Base-by-base conservation (phyloP, 2,888 invertebrate genomes). In the Athrips mouffetella region DNA sequence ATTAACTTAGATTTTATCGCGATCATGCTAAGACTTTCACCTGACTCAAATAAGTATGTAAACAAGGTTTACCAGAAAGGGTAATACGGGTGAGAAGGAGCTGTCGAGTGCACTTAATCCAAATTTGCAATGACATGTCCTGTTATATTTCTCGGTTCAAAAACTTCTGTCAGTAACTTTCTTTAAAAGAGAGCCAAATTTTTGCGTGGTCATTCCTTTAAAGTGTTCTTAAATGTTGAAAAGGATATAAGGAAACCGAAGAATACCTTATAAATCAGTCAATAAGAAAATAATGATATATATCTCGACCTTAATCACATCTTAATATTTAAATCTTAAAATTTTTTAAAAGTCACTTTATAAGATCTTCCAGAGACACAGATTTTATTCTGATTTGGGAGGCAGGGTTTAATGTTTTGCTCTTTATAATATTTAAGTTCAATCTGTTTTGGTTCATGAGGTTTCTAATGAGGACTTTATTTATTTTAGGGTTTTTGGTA, bases 1-100 rank as follows among this genome's bases (percentile, higher is more conserved):
- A n/a, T n/a, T n/a, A 49, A 54, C 49, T 35, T 48, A 50, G 18
- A 30, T 40, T 30, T 57, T 46, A 21, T 40, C 44, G 30, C 51
- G 49, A 53, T 50, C 54, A 56, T 11, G 18, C 27, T 42, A 46
- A 46, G 21, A 40, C 49, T 49, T 49, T 49, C 49, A 49, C 49
- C 25, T n/a, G n/a, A n/a, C n/a, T n/a, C n/a, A 18, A 37, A 35
- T n/a, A 29, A 30, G 30, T 25, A 11, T 21, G n/a, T n/a, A n/a
- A 27, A 44, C 18, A 31, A 30, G 42, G 23, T 30, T 16, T 31
- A 16, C 29, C 13, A 11, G 21, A 44, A 31, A 44, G 20, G 21
- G 27, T 44, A 20, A 44, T 21, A 31, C 18, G 18, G 21, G 18
- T 11, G 13, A 21, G 27, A 31, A 44, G 11, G 31, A 31, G 20